Evolutionary conservation across 2,888 invertebrate species (phyloP).

Genomic region (Torymus tubicola): DNA sequence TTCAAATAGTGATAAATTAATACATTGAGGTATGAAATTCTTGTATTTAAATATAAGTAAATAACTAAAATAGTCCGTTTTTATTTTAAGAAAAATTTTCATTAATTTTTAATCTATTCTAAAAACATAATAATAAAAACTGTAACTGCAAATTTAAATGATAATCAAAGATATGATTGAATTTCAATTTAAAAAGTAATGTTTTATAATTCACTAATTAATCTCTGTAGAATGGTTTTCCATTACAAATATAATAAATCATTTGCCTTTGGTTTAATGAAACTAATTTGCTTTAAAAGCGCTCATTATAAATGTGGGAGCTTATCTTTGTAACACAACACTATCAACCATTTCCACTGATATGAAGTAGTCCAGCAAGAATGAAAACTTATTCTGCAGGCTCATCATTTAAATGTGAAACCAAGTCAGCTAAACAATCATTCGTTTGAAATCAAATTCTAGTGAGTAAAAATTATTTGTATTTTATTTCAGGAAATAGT

Average conservation of each 20-base stretch:
- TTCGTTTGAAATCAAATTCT: background rate
- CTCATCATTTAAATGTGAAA: conserved; percentile 34
- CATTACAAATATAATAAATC: background rate
- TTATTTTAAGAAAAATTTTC: no score
- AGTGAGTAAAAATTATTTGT: background rate
- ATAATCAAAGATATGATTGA: no score
- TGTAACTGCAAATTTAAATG: no score
- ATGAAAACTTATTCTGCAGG: conserved; percentile 36
- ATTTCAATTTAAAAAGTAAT: no score
- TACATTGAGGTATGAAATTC: no score
- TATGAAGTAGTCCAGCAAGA: conserved; percentile 37
- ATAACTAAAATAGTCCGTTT: no score
- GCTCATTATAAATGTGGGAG: conserved; percentile 28
- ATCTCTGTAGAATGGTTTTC: no score
- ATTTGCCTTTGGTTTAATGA: background rate
- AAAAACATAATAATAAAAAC: no score
- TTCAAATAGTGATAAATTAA: no score
- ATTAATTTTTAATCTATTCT: no score
- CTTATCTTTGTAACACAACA: conserved; percentile 46
- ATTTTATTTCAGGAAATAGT: conserved; percentile 35
- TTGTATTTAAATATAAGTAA: no score
- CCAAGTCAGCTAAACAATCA: conserved; percentile 16
- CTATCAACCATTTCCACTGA: conserved; percentile 47
- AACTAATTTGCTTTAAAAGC: conserved; percentile 10
- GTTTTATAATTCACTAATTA: no score